A percentile compares a stretch with the other conserved stretches of the same genome.
These are phyloP conservation scores for Actias luna DNA, from an alignment of 2,888 invertebrate species.

Conservation along the genomic window DNA sequence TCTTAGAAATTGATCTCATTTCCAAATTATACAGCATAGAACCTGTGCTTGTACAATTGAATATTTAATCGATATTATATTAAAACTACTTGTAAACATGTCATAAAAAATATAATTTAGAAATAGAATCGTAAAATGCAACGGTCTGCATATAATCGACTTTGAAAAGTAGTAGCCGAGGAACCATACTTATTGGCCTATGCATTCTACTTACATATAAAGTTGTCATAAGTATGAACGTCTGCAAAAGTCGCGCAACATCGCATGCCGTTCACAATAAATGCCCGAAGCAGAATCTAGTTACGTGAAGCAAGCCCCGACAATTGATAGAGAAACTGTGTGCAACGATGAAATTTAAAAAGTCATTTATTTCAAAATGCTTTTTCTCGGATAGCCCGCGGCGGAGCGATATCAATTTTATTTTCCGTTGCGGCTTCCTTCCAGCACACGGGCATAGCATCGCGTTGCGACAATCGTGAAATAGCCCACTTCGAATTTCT, in stretches of 20 bases:
- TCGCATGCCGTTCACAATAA: conserved; percentile 76
- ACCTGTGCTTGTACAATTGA: no score
- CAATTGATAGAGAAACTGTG: conserved; percentile 82
- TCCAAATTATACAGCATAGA: no score
- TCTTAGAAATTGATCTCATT: no score
- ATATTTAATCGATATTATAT: no score
- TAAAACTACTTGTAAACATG: no score
- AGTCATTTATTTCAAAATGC: conserved; percentile 82
- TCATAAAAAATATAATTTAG: background rate
- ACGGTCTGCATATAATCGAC: background rate
- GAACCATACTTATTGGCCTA: conserved; percentile 47
- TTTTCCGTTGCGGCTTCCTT: conserved; percentile 74
- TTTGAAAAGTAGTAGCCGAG: background rate
- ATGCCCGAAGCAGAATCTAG: conserved; percentile 76
- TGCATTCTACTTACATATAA: conserved; percentile 7
- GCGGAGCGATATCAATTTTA: conserved; percentile 79
- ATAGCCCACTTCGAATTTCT: conserved; percentile 34
- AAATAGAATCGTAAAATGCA: background rate
- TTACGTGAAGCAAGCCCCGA: conserved; percentile 76
- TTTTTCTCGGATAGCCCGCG: conserved; percentile 78
- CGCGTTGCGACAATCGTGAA: conserved; percentile 43
- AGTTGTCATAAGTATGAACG: conserved; percentile 27
- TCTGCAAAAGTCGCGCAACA: conserved; percentile 63
- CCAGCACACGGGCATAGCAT: conserved; percentile 42
- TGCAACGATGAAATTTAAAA: conserved; percentile 82